Conservation (phyloP, 2,888 invertebrate genomes). For the Melanargia galathea region DNA sequence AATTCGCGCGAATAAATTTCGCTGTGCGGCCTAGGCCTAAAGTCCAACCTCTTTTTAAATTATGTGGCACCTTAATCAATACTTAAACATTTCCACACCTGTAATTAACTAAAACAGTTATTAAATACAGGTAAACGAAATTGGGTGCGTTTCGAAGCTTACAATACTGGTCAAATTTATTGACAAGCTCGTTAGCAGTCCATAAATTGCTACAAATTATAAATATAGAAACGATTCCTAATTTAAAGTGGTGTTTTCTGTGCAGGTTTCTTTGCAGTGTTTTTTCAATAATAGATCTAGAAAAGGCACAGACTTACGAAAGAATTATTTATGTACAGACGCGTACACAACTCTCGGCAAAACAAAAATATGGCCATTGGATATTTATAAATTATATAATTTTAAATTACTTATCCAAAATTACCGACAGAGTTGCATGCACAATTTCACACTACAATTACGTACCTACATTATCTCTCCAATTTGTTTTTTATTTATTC, state of each 20-base stretch:
- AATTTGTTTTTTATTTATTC: too few species aligned
- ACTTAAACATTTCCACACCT: neutral
- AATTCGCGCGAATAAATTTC: too few species aligned
- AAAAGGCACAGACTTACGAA: neutral
- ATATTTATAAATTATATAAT: too few species aligned
- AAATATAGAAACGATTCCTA: conserved; percentile 37
- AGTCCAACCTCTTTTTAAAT: neutral
- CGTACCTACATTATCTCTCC: too few species aligned
- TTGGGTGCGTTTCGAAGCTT: conserved; percentile 41
- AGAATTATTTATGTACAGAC: neutral
- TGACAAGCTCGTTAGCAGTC: conserved; percentile 61
- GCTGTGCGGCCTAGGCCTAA: too few species aligned
- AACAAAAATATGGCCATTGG: too few species aligned
- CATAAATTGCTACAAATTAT: conserved; percentile 58
- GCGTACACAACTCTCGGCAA: too few species aligned
- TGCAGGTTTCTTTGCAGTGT: conserved; percentile 17
- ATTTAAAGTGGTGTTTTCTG: conserved; percentile 29
- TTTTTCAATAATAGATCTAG: conserved; percentile 1
- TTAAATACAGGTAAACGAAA: conserved; percentile 33
- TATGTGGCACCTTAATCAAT: neutral
- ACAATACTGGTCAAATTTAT: conserved; percentile 60
- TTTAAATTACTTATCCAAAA: too few species aligned
- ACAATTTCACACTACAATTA: too few species aligned
- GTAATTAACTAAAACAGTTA: conserved; percentile 30
- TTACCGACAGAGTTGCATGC: too few species aligned